These are phyloP conservation scores for Drosophila funebris DNA, from an alignment of 1,140 invertebrate genomes.

Conservation along the genomic window DNA sequence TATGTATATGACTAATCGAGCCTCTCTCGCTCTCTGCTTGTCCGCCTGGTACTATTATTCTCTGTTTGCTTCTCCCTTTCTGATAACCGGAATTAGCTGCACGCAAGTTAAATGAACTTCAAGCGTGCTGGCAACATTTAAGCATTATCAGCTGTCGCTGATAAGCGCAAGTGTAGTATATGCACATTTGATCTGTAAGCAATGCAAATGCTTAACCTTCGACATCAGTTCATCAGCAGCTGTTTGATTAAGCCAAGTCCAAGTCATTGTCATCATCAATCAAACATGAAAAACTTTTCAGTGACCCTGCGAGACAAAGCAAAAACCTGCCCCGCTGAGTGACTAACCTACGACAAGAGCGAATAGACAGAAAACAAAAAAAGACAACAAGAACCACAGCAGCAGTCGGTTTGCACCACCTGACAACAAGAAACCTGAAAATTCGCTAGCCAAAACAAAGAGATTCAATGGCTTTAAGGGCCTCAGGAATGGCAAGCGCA, in stretches of 20 bases:
- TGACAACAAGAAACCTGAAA: slow-evolving; percentile 76
- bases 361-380: slow-evolving; percentile 51
- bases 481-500: slow-evolving; percentile 46
- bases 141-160: slow-evolving; percentile 21
- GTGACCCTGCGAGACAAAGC: slow-evolving; percentile 21
- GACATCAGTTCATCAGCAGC: slow-evolving; percentile 27
- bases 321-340: slow-evolving; percentile 48
- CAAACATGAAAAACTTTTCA: slow-evolving; percentile 36
- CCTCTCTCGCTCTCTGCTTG: neutral
- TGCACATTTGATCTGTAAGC: slow-evolving; percentile 6
- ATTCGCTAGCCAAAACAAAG: slow-evolving; percentile 72
- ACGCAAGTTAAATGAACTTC: slow-evolving; percentile 30
- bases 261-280: slow-evolving; percentile 72
- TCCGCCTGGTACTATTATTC: neutral
- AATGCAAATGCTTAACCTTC: slow-evolving; percentile 61
- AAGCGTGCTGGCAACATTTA: slow-evolving; percentile 2
- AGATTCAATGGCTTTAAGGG: slow-evolving; percentile 42
- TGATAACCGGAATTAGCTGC: slow-evolving; percentile 29
- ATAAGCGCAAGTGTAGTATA: neutral
- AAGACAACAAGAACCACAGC: slow-evolving; percentile 36
- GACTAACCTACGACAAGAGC: slow-evolving; percentile 76
- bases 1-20: slow-evolving; percentile 24
- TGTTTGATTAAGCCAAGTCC: slow-evolving; percentile 33
- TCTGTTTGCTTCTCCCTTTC: slow-evolving; percentile 14
- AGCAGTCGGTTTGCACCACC: slow-evolving; percentile 34